Percentiles rank a stretch among this genome's conserved stretches.
Conservation (phyloP, 2,888 invertebrate genomes). For the Blastobasis lacticolella region DNA sequence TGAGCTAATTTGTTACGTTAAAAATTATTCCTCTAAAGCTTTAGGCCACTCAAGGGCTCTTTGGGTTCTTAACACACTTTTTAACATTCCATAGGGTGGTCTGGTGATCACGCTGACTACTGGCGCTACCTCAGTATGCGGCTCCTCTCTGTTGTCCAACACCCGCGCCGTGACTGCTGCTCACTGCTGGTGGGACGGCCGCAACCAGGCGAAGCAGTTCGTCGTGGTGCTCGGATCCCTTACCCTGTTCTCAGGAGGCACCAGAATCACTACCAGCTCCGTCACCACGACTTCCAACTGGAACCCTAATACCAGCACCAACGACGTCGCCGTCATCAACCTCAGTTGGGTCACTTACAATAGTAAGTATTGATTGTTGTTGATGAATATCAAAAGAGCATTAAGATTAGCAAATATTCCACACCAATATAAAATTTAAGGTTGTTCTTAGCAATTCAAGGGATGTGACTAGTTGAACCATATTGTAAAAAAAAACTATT, state of each 20-base stretch:
- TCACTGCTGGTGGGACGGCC: conserved; percentile 21
- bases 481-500: too few relatives aligned
- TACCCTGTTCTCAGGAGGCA: conserved; percentile 27
- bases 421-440: too few relatives aligned
- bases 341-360: conserved; percentile 10
- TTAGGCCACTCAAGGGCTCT: too few relatives aligned
- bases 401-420: too few relatives aligned
- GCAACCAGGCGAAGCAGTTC: conserved; percentile 15
- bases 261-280: conserved; percentile 21
- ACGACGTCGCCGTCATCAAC: conserved; percentile 32
- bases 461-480: too few relatives aligned
- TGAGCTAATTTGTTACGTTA: not conserved
- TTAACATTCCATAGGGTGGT: conserved; percentile 6
- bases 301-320: conserved; percentile 12
- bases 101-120: conserved; percentile 19
- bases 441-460: too few relatives aligned
- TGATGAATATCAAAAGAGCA: too few relatives aligned
- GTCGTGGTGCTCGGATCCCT: conserved; percentile 27
- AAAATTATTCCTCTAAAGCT: too few relatives aligned
- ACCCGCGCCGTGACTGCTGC: conserved; percentile 23
- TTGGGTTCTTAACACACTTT: too few relatives aligned
- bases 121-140: conserved; percentile 22
- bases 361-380: conserved; percentile 15
- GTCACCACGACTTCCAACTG: conserved; percentile 24
- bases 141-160: conserved; percentile 31